A percentile compares a stretch with the other conserved stretches of the same genome.
Conservation (phyloP, 2,113 vertebrate genomes). For the Sapayoa aenigma region DNA sequence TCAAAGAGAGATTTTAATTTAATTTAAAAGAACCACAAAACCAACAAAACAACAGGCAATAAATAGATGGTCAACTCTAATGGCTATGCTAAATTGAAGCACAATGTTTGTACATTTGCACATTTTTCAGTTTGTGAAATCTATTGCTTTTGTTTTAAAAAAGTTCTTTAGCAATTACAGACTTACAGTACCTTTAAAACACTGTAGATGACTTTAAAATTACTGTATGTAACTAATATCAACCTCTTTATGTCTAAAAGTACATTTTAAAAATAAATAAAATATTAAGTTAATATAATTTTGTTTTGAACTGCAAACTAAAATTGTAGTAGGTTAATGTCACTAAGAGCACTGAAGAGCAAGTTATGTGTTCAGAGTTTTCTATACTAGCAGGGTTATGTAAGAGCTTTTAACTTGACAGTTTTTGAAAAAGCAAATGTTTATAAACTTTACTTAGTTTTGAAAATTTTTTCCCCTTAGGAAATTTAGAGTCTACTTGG, state of each 20-base stretch:
- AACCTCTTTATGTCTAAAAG: neutral
- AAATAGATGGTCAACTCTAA: neutral
- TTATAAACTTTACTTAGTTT: slow-evolving; percentile 36
- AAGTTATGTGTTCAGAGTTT: neutral
- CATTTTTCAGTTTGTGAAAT: neutral
- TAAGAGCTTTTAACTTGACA: slow-evolving; percentile 54
- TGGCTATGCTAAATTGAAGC: neutral
- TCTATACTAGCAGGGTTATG: slow-evolving; percentile 20
- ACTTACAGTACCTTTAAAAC: neutral
- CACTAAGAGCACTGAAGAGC: neutral
- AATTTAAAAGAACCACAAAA: accelerated
- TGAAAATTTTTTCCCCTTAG: slow-evolving; percentile 8
- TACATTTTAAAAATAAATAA: slow-evolving; percentile 44
- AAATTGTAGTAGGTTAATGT: slow-evolving; percentile 16
- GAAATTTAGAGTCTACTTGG: neutral
- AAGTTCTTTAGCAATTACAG: neutral
- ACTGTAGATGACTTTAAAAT: neutral
- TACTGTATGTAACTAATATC: neutral
- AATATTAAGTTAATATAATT: slow-evolving; percentile 30
- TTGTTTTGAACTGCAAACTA: slow-evolving; percentile 11
- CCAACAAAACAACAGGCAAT: neutral
- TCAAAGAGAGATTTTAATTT: neutral
- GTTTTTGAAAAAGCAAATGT: slow-evolving; percentile 38
- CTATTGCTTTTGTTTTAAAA: neutral
- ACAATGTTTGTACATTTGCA: neutral